phyloP scores from a whole-genome alignment of 2,113 vertebrate genomes.

The Notechis scutatus region DNA sequence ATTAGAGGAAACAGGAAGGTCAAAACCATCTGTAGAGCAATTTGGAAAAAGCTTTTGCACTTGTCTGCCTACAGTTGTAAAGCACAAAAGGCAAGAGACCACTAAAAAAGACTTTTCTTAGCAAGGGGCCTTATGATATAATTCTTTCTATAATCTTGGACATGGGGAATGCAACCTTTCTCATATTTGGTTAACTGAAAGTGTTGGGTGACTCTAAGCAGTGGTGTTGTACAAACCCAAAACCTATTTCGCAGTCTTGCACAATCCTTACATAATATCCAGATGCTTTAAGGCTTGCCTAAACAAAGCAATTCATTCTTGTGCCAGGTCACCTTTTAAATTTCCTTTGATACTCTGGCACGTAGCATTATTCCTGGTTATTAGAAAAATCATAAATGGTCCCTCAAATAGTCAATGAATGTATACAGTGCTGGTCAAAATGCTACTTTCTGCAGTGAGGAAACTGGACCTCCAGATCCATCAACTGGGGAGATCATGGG shows the following conservation, averaged over 20 bases:
- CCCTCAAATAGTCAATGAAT: not conserved
- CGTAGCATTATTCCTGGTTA: not conserved
- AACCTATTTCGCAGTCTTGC: not conserved
- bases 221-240: not conserved
- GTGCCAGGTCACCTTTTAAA: not conserved
- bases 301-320: not conserved
- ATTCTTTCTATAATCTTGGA: not conserved
- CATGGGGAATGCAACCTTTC: not conserved
- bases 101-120: constrained; percentile 22
- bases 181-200: not conserved
- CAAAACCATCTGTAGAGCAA: constrained; percentile 41
- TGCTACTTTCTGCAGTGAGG: not conserved
- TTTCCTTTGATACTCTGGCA: not conserved
- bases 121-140: constrained; percentile 18
- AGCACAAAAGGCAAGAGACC: constrained; percentile 10
- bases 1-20: constrained; percentile 52
- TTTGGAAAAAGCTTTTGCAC: constrained; percentile 52
- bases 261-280: not conserved
- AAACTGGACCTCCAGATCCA: not conserved
- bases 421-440: not conserved
- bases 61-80: constrained; percentile 43
- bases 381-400: not conserved
- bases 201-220: not conserved
- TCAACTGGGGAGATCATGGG: not conserved
- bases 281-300: not conserved